Evolutionary conservation across 2,113 vertebrate genomes (phyloP), one percentile per base, ranked within the genome.

Genomic region (Colius striatus): DNA sequence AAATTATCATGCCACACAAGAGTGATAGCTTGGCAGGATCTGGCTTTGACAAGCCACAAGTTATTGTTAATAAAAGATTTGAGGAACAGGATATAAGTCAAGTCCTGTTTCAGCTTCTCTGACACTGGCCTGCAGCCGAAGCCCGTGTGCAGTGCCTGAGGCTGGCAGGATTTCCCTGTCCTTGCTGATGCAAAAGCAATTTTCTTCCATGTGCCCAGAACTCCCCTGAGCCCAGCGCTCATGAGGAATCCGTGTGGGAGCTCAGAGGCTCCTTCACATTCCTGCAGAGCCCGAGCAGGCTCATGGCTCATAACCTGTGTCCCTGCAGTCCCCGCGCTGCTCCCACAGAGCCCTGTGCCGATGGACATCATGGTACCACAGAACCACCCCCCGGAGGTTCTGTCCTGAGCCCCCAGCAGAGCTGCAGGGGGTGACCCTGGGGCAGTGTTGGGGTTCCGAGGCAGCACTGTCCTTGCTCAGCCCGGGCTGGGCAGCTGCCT

Each of bases 61-160:
- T 8, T 71, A 38, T 27, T 27, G 43, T 47, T 84, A 21, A 32
- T 47, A n/a, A 30, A 11, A n/a, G 36, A 17, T 22, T 26, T 11
- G 16, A 61, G 71, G 94, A 70, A 7, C 21, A 29, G 25, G 51
- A 3, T 43, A 2, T 23, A 76, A 80, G 63, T 57, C 32, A 32
- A 43, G 45, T 25, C 23, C 51, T 61, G 16, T 38, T 62, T 65
- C n/a, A 53, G 45, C 41, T 60, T 34, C 63, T 90, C 38, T 16
- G 14, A 6, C 48, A 8, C 54, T 16, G 0, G 1, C 68, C 60
- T 11, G 34, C 34, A 81, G 89, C 80, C 74, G 63, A 36, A 20
- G 12, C 21, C 1, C 0, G 60, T 0, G 0, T n/a, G 73, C 5
- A 4, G 72, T 75, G 72, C 53, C 45, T 5, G 66, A 16, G n/a